Evolutionary conservation across 2,888 invertebrate species (phyloP), one percentile per base, ranked within the genome.

Genomic region (Anticlea derivata): DNA sequence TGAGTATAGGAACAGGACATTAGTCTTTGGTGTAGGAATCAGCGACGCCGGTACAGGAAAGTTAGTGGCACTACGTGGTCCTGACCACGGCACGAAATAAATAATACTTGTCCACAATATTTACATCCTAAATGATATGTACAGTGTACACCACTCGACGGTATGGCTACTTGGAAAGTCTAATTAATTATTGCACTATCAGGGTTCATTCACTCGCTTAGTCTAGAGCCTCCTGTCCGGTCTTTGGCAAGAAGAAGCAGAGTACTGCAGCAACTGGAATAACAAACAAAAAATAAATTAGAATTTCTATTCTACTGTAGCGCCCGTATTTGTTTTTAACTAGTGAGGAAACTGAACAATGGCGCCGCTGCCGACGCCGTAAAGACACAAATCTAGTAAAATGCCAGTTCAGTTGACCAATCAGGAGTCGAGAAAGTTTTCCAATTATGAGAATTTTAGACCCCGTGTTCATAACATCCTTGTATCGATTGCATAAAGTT

Each of bases 171-270:
- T 46, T 58, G 58, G 59, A 75, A 73, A 79, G 74, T 80, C 80
- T 84, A 83, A 77, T 17, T 37, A n/a, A n/a, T n/a, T 24, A 13
- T 82, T 84, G 68, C 80, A 81, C 81, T 86, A 85, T 68, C 37
- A 58, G 67, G 66, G 8, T 73, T 70, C 68, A 65, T 34, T 33
- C 44, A 44, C 60, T 60, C 38, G 64, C 68, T 80, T 92, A 94
- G 76, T 94, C 94, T 77, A 95, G 80, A 29, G 94, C 94, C 70
- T 94, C 94, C 73, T 93, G 93, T 63, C 95, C 95, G 54, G 95
- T 95, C 82, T 92, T 94, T 69, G 95, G 95, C 76, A 96, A 90
- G 77, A 95, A 87, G 83, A 95, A 92, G 80, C 95, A 95, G 61
- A 95, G 90, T 58, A 94, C 78, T 55, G 94, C 95, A 85, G 95